phyloP scores from a whole-genome alignment of 2,113 vertebrate genomes.

The Acanthochromis polyacanthus region DNA sequence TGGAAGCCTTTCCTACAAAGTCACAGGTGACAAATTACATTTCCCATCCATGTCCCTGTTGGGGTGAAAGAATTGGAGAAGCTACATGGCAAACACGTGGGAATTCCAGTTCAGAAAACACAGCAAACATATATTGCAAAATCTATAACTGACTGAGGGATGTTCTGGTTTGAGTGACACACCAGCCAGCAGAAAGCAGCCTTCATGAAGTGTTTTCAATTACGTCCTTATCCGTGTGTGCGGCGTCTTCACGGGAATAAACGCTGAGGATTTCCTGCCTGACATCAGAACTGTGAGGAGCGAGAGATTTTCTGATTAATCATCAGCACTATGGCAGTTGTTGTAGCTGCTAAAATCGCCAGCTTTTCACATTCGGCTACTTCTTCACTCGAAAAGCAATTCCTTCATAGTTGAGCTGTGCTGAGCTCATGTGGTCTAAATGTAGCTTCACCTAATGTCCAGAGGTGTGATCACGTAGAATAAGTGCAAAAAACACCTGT shows the following conservation, averaged over 20 bases:
- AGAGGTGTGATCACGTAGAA: background rate
- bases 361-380: background rate
- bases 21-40: no score
- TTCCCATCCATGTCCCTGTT: no score
- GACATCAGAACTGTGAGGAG: slow-evolving; percentile 1
- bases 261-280: slow-evolving; percentile 18
- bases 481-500: background rate
- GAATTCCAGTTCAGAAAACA: background rate
- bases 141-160: background rate
- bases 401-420: no score
- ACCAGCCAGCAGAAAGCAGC: background rate
- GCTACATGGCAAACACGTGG: background rate
- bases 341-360: background rate
- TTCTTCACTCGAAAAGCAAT: background rate
- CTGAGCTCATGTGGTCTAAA: background rate
- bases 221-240: slow-evolving; percentile 13
- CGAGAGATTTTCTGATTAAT: slow-evolving; percentile 18
- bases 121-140: no score
- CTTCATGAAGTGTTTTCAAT: slow-evolving; percentile 25
- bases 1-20: no score
- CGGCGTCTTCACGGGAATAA: background rate
- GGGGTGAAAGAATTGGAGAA: no score
- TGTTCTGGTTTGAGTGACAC: slow-evolving; percentile 6
- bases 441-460: background rate
- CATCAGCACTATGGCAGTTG: background rate